Base-by-base conservation (phyloP, 35 echinoderm and acorn worm species). In the Ophioderma brevispina region DNA sequence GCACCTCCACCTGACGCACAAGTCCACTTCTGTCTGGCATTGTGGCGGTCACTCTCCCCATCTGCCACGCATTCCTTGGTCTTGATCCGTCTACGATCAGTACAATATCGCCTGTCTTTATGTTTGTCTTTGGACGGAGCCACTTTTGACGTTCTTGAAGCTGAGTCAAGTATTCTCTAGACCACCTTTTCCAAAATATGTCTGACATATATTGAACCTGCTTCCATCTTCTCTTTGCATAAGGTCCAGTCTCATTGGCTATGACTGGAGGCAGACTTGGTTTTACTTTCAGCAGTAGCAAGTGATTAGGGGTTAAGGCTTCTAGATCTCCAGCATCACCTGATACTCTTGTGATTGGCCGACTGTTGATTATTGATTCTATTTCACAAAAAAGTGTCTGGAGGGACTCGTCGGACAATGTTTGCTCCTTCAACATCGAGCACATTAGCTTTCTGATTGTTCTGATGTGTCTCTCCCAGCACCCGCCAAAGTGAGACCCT, bases 391-490 rank as follows among this genome's bases (percentile, higher is more conserved):
- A 32, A n/a, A 87, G 21, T 87, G 85, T 87, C 32, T 75, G 55
- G 4, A 87, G 85, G n/a, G n/a, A n/a, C n/a, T n/a, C n/a, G n/a
- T n/a, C n/a, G n/a, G n/a, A n/a, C n/a, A n/a, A n/a, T n/a, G n/a
- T n/a, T n/a, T n/a, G n/a, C n/a, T n/a, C n/a, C n/a, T n/a, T n/a
- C n/a, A n/a, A n/a, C n/a, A n/a, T 5, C 36, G 80, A 35, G 10
- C 5, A 86, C 23, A 91, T 11, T 0, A 91, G 38, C 64, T 91
- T 91, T 55, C 81, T 76, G 0, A 55, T 78, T 78, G 81, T 43
- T n/a, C 81, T 84, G 37, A 91, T 91, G 33, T 46, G 10, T 2
- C 89, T 15, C 35, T 86, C 81, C 89, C 89, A 91, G 0, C 85
- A 64, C 0, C 89, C 89, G 21, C 82, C 89, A 78, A 77, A 86